These are phyloP conservation scores for Diarsia dahlii DNA, from an alignment of 2,888 invertebrate genomes.

Conservation along the genomic window DNA sequence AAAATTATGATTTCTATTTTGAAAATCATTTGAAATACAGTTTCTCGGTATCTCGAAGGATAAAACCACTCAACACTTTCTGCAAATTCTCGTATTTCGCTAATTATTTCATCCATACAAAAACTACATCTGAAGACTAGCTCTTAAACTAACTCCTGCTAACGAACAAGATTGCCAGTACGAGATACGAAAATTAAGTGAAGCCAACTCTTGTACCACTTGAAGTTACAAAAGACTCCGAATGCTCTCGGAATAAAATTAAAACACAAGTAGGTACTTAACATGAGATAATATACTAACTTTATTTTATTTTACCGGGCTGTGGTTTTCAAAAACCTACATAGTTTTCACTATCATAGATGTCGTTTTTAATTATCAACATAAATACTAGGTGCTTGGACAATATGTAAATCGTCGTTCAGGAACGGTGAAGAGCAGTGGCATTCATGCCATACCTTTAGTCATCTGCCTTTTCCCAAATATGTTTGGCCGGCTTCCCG, in stretches of 20 bases:
- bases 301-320: slow-evolving; percentile 11
- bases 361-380: no score
- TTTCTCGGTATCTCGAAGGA: no score
- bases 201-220: slow-evolving; percentile 28
- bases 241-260: slow-evolving; percentile 44
- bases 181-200: slow-evolving; percentile 34
- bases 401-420: no score
- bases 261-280: slow-evolving; percentile 26
- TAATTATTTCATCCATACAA: background rate
- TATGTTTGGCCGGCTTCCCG: no score
- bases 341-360: no score
- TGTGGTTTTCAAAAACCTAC: slow-evolving; percentile 7
- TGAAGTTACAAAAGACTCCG: slow-evolving; percentile 30
- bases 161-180: slow-evolving; percentile 44
- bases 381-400: no score
- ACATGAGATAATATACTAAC: slow-evolving; percentile 1
- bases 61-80: background rate
- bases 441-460: no score
- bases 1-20: background rate
- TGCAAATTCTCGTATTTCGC: no score
- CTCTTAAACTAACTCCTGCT: slow-evolving; percentile 19
- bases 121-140: background rate
- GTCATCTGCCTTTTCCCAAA: no score
- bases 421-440: no score
- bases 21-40: background rate